These are phyloP conservation scores for Eupsilia transversa DNA, from an alignment of 2,888 invertebrate species.

Conservation along the genomic window DNA sequence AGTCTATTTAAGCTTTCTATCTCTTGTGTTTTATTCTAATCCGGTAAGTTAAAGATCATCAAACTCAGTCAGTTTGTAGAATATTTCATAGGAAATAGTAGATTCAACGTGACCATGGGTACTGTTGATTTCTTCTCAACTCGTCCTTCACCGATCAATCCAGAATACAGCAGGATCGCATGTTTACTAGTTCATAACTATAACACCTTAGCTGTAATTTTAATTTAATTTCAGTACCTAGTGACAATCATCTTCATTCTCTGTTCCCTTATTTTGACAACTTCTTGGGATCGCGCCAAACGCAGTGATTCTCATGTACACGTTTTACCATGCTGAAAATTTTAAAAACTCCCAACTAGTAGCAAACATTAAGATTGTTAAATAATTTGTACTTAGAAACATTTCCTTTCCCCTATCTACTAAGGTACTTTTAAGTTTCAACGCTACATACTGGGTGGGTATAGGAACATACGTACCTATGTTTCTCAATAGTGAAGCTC, in stretches of 20 bases:
- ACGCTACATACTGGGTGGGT: neutral
- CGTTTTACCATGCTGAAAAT: neutral
- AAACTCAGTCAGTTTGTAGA: neutral
- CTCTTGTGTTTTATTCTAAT: neutral
- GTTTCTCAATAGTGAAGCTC: constrained; percentile 47
- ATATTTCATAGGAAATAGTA: neutral
- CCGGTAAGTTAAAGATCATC: neutral
- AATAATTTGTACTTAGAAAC: neutral
- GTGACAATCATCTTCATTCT: neutral
- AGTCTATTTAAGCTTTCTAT: neutral
- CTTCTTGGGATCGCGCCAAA: neutral
- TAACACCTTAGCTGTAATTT: neutral
- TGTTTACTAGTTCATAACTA: neutral
- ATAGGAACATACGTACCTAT: constrained; percentile 25
- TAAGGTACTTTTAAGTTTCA: neutral
- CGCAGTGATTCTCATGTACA: neutral
- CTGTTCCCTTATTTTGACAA: constrained; percentile 3
- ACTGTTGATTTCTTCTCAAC: neutral
- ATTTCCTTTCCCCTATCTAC: neutral
- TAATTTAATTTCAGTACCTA: neutral
- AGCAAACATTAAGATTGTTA: neutral
- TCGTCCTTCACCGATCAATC: neutral
- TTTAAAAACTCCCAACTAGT: neutral
- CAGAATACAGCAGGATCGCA: neutral
- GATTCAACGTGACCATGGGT: neutral